These are phyloP conservation scores for Meloidogyne hapla DNA, from an alignment of 1,140 invertebrate genomes.

Conservation along the genomic window DNA sequence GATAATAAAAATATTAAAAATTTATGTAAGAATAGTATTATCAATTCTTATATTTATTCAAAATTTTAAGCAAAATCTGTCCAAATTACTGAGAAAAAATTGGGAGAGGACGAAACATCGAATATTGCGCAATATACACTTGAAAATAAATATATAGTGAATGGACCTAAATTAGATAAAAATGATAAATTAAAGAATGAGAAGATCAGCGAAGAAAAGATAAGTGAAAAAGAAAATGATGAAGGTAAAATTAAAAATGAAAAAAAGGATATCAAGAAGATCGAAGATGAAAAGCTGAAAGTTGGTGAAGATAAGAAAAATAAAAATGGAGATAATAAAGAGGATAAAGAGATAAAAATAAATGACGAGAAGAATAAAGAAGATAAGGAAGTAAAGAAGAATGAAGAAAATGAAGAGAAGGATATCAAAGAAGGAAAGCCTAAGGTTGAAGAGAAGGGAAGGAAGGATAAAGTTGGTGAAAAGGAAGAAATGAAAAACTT, in stretches of 20 bases:
- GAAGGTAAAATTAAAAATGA: not conserved
- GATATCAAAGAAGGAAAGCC: not conserved
- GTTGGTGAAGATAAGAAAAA: no score
- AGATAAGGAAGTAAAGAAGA: not conserved
- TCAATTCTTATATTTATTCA: not conserved
- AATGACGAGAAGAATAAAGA: not conserved
- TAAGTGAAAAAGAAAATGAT: not conserved
- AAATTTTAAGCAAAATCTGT: slow-evolving; percentile 1
- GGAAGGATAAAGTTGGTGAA: not conserved
- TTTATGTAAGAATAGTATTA: not conserved
- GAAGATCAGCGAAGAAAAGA: not conserved
- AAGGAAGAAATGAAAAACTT: not conserved
- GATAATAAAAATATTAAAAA: not conserved
- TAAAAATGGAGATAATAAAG: no score
- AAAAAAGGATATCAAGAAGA: not conserved
- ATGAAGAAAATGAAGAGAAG: not conserved
- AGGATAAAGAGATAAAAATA: not conserved
- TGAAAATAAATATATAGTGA: not conserved
- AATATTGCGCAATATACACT: not conserved
- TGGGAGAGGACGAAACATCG: not conserved
- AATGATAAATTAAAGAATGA: no score
- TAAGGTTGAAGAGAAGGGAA: not conserved
- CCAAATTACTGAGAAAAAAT: not conserved
- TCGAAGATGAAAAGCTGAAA: not conserved
- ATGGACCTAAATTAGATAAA: not conserved